Conservation (phyloP, 2,113 vertebrate genomes). For the Eubucco bourcierii region DNA sequence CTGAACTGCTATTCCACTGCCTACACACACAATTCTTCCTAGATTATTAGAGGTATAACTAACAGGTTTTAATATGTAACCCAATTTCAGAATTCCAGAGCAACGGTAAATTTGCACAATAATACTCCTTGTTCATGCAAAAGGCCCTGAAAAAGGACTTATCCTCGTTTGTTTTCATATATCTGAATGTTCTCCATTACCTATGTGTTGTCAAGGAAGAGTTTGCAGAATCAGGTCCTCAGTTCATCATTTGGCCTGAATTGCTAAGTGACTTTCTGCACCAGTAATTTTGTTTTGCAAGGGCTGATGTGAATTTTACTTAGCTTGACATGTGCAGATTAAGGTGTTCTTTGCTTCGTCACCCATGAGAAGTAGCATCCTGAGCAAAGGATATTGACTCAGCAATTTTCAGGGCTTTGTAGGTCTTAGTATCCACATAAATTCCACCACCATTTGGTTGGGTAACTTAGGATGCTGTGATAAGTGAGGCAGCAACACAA, state of each 20-base stretch:
- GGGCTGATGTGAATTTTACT: conserved; percentile 31
- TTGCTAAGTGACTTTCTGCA: conserved; percentile 11
- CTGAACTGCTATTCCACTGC: not conserved
- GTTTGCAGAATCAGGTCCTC: not conserved
- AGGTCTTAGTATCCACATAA: not conserved
- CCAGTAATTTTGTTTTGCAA: not conserved
- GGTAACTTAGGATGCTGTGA: not conserved
- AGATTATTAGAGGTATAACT: not conserved
- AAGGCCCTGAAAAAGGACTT: not conserved
- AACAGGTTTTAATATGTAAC: not conserved
- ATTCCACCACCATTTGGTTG: not conserved
- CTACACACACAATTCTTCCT: not conserved
- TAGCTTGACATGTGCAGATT: conserved; percentile 27
- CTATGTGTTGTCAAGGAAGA: not conserved
- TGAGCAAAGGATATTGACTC: conserved; percentile 19
- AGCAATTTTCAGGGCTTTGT: conserved; percentile 14
- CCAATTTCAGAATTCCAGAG: not conserved
- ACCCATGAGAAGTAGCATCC: conserved; percentile 37
- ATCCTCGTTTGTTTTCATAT: not conserved
- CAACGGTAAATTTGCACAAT: not conserved
- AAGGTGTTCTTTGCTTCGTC: conserved; percentile 57
- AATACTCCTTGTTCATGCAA: not conserved
- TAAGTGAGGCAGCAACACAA: not conserved
- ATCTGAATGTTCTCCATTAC: not conserved
- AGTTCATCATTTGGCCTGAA: not conserved